Conservation (phyloP, 2,797 vertebrate species). For the Taeniopygia guttata region DNA sequence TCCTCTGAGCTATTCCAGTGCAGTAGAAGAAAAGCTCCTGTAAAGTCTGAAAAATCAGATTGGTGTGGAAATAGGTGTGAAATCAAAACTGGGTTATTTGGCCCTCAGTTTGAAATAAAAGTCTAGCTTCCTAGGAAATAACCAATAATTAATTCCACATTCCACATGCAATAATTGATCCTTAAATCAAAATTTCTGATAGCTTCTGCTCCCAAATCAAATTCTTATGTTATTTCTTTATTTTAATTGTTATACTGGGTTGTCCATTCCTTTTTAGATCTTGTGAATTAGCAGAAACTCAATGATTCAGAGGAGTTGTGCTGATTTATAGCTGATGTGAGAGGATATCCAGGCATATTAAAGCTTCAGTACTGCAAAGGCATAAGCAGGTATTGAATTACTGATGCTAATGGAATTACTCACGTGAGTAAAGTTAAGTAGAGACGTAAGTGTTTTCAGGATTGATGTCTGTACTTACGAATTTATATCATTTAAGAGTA, state of each 20-base stretch:
- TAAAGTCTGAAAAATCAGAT: constrained; percentile 23
- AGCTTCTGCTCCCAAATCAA: constrained; percentile 37
- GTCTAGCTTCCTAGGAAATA: constrained; percentile 25
- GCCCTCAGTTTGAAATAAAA: constrained; percentile 45
- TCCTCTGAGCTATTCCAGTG: constrained; percentile 32
- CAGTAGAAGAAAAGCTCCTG: neutral
- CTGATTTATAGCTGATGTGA: constrained; percentile 55
- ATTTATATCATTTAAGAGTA: constrained; percentile 53
- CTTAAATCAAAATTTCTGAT: constrained; percentile 41
- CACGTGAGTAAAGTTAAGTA: constrained; percentile 64
- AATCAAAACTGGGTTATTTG: constrained; percentile 56
- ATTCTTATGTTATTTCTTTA: constrained; percentile 26
- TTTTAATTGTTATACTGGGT: constrained; percentile 26
- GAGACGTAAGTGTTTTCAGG: constrained; percentile 35
- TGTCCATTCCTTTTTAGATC: neutral
- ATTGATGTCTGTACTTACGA: constrained; percentile 44
- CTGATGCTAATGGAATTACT: constrained; percentile 64
- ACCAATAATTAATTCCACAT: constrained; percentile 40
- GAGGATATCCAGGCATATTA: constrained; percentile 44
- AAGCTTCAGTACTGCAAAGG: constrained; percentile 46
- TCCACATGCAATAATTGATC: constrained; percentile 19
- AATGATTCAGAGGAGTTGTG: constrained; percentile 17
- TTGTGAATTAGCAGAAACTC: constrained; percentile 24
- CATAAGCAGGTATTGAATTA: constrained; percentile 64
- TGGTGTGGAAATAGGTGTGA: constrained; percentile 53